Percentiles rank a stretch among this genome's conserved stretches.
phyloP scores from a whole-genome alignment of 2,113 vertebrate species.

The Zosterops borbonicus region DNA sequence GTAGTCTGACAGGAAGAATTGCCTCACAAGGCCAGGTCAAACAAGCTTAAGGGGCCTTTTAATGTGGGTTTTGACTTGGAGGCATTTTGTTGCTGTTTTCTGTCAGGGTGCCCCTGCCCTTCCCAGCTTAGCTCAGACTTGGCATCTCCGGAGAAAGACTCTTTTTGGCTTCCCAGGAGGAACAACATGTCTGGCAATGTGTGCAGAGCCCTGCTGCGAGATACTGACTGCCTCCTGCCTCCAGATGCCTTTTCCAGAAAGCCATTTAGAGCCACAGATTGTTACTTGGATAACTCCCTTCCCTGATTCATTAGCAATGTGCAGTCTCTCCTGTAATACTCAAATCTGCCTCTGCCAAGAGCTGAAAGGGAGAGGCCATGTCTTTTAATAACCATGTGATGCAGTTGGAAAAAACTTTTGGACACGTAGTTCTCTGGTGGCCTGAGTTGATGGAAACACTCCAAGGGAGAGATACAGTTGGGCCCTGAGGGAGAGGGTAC shows the following conservation, averaged over 20 bases:
- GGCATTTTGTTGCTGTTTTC: conserved; percentile 2
- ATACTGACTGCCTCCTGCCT: neutral
- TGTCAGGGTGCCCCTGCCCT: neutral
- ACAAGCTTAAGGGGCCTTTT: neutral
- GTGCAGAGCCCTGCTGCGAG: conserved; percentile 7
- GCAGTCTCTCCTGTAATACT: neutral
- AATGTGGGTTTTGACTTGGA: neutral
- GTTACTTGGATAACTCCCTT: conserved; percentile 3
- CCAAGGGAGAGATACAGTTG: neutral
- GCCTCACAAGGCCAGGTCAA: neutral
- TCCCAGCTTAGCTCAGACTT: neutral
- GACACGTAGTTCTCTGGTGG: neutral
- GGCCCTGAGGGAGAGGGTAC: neutral
- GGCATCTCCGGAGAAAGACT: neutral
- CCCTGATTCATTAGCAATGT: neutral
- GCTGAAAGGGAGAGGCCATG: neutral
- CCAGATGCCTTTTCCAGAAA: conserved; percentile 49
- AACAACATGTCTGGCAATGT: neutral
- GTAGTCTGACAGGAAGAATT: neutral
- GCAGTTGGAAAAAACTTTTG: conserved; percentile 38
- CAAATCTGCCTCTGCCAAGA: neutral
- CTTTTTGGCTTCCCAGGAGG: conserved; percentile 3
- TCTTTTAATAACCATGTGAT: conserved; percentile 61
- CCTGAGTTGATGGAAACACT: neutral
- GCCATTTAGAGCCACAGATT: conserved; percentile 32